Evolutionary conservation across 2,888 invertebrate species (phyloP), one percentile per base, ranked within the genome.

Genomic region (Tinea semifulvella): DNA sequence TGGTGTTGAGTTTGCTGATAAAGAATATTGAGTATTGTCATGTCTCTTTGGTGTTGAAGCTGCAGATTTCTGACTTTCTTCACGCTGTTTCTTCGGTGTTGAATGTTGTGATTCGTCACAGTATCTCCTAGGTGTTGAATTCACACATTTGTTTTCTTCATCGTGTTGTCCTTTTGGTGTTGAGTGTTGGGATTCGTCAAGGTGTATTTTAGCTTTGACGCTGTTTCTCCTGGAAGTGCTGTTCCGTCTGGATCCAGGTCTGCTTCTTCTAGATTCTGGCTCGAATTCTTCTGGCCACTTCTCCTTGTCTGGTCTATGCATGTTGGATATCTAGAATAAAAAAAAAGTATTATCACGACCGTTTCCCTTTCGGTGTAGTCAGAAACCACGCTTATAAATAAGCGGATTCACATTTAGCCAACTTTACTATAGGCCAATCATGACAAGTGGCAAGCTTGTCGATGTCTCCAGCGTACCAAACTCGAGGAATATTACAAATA

Each of bases 171-270:
- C 14, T 11, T 31, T 31, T 11, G 31, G 31, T 2, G 31, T 13
- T 13, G 31, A 31, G 2, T 13, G 11, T 13, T 31, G 31, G 14
- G 2, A 13, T 31, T 31, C 31, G 13, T 27, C n/a, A 11, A 4
- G 8, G 4, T 31, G 13, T 22, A 7, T 22, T 7, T 22, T 22
- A 22, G 6, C 5, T 22, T 68, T 67, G 3, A 65, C 47, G 49
- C 73, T 73, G 50, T 60, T 67, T 27, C 68, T 56, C 11, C 75
- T 57, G 14, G 38, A 38, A 5, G 19, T 66, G 1, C 75, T 75
- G 56, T 62, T 70, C 19, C 75, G 53, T 2, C 77, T 55, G 1
- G 77, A 76, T 0, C 59, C 50, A 0, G 70, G 54, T 0, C 70
- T 56, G 40, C 63, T 64, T 28, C 53, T 58, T 0, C 56, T 51